Evolutionary conservation across 92 coral and sea anemone genomes (phyloP).

Genomic region (Epizoanthus ramosus): DNA sequence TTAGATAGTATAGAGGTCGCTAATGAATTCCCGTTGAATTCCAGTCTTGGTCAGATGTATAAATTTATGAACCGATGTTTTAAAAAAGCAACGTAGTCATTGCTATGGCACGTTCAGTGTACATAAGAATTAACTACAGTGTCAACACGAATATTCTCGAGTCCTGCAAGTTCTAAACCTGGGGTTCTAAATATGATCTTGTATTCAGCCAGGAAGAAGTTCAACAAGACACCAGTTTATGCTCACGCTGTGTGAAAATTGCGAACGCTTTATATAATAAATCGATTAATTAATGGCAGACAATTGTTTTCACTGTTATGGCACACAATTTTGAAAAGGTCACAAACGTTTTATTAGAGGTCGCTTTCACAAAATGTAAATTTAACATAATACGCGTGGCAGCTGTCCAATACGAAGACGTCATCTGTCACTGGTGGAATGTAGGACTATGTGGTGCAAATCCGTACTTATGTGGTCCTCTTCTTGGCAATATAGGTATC

Average conservation of each 20-base stretch:
- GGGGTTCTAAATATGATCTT: background rate
- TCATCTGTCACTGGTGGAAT: background rate
- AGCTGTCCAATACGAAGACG: background rate
- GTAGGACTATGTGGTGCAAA: too few species aligned
- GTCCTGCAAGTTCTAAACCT: background rate
- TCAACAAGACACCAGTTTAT: background rate
- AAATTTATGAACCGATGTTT: background rate
- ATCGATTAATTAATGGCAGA: background rate
- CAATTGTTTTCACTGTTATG: background rate
- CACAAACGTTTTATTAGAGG: background rate
- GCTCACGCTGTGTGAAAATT: background rate
- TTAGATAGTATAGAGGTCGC: background rate
- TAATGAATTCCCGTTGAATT: background rate
- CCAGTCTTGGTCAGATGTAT: background rate
- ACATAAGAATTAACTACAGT: background rate
- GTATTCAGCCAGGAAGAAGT: background rate
- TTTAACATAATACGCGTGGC: slow-evolving; percentile 9
- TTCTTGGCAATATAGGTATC: too few species aligned
- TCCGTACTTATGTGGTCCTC: too few species aligned
- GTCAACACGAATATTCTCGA: background rate
- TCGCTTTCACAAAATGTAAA: background rate
- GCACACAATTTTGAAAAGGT: background rate
- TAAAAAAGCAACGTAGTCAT: background rate
- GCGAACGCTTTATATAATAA: background rate
- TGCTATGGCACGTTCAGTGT: background rate